These are phyloP conservation scores for Leucophenga maculata DNA, from an alignment of 2,888 invertebrate genomes.

Conservation along the genomic window DNA sequence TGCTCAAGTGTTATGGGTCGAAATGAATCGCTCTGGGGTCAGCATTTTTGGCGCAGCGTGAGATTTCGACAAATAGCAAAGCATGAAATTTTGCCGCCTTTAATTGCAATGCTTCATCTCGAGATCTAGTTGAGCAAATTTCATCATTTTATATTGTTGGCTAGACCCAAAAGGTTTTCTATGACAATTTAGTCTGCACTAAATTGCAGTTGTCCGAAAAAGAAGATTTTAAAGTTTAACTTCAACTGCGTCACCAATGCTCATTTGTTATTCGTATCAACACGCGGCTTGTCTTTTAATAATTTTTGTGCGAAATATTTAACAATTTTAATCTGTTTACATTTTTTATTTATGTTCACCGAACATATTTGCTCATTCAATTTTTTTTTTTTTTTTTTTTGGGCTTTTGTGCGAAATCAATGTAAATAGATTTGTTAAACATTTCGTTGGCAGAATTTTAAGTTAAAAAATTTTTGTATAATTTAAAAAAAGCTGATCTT, in stretches of 20 bases:
- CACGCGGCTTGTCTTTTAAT: slow-evolving; percentile 9
- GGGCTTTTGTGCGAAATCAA: slow-evolving; percentile 44
- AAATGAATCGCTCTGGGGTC: slow-evolving; percentile 35
- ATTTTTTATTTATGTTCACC: background rate
- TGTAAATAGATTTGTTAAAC: slow-evolving; percentile 51
- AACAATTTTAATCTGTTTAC: slow-evolving; percentile 5
- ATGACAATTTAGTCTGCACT: background rate
- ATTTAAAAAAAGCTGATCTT: slow-evolving; percentile 49
- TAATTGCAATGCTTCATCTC: slow-evolving; percentile 22
- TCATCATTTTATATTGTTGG: background rate
- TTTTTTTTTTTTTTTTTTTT: background rate
- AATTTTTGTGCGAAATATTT: background rate
- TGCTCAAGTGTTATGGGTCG: slow-evolving; percentile 50
- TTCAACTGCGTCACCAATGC: slow-evolving; percentile 21
- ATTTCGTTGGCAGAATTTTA: slow-evolving; percentile 10
- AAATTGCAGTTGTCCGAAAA: background rate
- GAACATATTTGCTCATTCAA: background rate
- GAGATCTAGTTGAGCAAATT: background rate
- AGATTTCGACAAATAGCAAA: slow-evolving; percentile 33
- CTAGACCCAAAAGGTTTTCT: background rate
- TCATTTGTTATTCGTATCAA: slow-evolving; percentile 21
- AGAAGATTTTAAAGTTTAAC: slow-evolving; percentile 1
- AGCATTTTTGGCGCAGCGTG: slow-evolving; percentile 32
- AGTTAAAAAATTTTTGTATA: slow-evolving; percentile 58
- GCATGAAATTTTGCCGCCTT: slow-evolving; percentile 29